Percentiles rank a stretch among this genome's conserved stretches.
These are phyloP conservation scores for Nymphalis polychloros DNA, from an alignment of 2,888 invertebrate species.

Conservation along the genomic window DNA sequence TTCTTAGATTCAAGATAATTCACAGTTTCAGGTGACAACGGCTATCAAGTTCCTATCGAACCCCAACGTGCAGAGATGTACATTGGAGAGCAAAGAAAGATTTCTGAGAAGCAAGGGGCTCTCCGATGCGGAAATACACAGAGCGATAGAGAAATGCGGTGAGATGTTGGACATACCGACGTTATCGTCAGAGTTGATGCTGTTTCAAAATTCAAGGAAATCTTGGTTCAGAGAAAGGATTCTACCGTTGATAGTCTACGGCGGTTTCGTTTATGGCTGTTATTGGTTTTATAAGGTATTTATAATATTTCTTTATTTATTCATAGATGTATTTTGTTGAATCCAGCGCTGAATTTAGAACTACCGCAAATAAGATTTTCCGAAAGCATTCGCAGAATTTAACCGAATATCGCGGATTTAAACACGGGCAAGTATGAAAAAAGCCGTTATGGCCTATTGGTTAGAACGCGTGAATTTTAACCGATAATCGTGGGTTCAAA, in stretches of 20 bases:
- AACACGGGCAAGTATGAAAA: too few relatives aligned
- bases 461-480: too few relatives aligned
- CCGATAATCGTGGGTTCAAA: too few relatives aligned
- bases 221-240: constrained; percentile 85
- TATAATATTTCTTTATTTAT: constrained; percentile 1
- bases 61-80: constrained; percentile 89
- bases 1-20: constrained; percentile 26
- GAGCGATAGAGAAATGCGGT: constrained; percentile 86
- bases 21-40: constrained; percentile 86
- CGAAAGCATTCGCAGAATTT: too few relatives aligned
- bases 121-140: constrained; percentile 87
- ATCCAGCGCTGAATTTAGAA: not conserved
- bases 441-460: too few relatives aligned
- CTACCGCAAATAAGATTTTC: not conserved
- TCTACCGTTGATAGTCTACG: constrained; percentile 87
- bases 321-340: not conserved
- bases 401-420: too few relatives aligned
- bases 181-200: constrained; percentile 68
- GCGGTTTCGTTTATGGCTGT: constrained; percentile 88
- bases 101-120: constrained; percentile 90
- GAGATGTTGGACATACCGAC: constrained; percentile 66
- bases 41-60: constrained; percentile 93
- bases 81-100: constrained; percentile 88
- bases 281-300: constrained; percentile 91
- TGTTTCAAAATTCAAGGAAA: constrained; percentile 62